Conservation (phyloP, 2,113 vertebrate species). For the Cyrtonyx montezumae region DNA sequence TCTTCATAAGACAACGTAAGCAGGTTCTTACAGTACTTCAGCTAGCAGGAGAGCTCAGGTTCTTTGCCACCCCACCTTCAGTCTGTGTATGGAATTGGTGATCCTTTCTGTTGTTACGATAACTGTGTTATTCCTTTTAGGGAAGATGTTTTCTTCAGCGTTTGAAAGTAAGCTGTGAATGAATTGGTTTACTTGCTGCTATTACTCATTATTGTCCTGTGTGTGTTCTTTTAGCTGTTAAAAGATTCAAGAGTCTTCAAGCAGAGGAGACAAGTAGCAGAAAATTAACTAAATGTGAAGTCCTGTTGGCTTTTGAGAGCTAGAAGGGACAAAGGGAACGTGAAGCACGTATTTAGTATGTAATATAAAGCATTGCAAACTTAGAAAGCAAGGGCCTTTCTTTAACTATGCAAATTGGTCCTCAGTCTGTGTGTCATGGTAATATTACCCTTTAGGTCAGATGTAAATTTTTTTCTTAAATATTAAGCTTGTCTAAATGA, state of each 20-base stretch:
- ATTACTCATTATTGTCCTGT: neutral
- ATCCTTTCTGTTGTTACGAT: neutral
- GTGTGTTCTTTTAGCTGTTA: neutral
- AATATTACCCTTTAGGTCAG: constrained; percentile 60
- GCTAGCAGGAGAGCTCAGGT: neutral
- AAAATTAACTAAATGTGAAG: neutral
- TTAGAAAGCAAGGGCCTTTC: constrained; percentile 27
- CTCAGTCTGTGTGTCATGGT: constrained; percentile 16
- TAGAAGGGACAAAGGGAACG: neutral
- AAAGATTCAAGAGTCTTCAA: constrained; percentile 10
- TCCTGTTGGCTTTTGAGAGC: neutral
- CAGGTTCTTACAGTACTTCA: neutral
- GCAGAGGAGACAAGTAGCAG: neutral
- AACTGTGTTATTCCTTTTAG: neutral
- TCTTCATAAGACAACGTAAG: neutral
- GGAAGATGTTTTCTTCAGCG: neutral
- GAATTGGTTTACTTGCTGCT: neutral
- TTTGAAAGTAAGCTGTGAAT: neutral
- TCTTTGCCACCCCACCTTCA: neutral
- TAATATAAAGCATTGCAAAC: neutral
- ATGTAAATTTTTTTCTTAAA: constrained; percentile 38
- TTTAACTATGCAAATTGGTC: constrained; percentile 58
- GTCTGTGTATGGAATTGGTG: neutral
- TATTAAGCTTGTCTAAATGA: constrained; percentile 6
- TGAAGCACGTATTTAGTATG: neutral